Base-by-base conservation (phyloP, 2,888 invertebrate species). In the Prosopocoilus inquinatus region DNA sequence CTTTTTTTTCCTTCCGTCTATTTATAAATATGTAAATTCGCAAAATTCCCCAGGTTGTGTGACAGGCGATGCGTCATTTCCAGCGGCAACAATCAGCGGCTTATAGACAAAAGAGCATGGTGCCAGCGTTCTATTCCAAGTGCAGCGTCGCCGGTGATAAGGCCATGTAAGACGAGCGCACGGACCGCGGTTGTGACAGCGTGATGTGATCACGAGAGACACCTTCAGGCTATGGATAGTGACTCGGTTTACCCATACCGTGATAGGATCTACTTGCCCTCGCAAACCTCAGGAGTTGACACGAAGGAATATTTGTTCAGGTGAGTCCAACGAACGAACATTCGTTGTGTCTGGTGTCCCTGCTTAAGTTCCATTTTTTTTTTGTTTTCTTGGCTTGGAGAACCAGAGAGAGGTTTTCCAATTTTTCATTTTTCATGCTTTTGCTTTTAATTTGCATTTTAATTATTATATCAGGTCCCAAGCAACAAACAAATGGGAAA, bases 181-280 rank as follows among this genome's bases (percentile, higher is more conserved):
- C 41, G 41, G 16, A 9, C 5, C 41, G 9, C 12, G 41, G 9
- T 13, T 11, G 11, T 36, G 36, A 16, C 7, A 41, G 16, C 12
- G n/a, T n/a, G 41, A 41, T 11, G 41, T 41, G 15, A 28, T 4
- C 41, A 11, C 12, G 9, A 15, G 9, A 41, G 35, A 11, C 11
- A 5, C 39, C 9, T 3, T 38, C 39, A 12, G 44, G 20, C 20
- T 28, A 28, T 28, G 20, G 20, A 28, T 28, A 28, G 20, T 28
- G 47, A 49, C 11, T 16, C 28, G 36, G 45, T 33, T 12, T 41
- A 41, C 41, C n/a, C 20, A 3, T 50, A 55, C 43, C 55, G 53
- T 35, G 57, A 64, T 51, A 56, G 64, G 34, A 60, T 64, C 36
- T 64, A 64, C 53, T 49, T 64, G 38, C 64, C 64, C n/a, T 60